These are phyloP conservation scores for Holothuria leucospilota DNA, from an alignment of 53 echinoderm and acorn worm genomes.

Conservation along the genomic window DNA sequence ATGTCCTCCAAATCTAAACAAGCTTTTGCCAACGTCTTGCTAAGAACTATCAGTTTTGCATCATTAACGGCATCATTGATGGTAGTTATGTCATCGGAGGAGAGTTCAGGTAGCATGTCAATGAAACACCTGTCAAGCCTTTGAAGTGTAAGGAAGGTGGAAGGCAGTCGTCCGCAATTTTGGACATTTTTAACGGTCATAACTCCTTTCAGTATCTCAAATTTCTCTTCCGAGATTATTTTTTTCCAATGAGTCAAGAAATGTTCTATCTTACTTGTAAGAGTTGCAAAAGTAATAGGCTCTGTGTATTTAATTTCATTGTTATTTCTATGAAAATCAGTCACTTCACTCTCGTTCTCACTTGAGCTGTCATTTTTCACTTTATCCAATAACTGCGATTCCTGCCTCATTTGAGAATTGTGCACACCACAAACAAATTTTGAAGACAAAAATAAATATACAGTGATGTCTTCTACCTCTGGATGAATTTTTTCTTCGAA, in stretches of 20 bases:
- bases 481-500: not conserved
- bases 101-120: not conserved
- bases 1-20: not conserved
- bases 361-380: not conserved
- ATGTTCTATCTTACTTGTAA: not conserved
- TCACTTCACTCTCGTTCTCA: not conserved
- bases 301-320: conserved; percentile 1
- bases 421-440: conserved; percentile 26
- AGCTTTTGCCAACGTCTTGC: not conserved
- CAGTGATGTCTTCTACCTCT: not conserved
- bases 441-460: conserved; percentile 2
- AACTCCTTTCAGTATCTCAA: conserved; percentile 4
- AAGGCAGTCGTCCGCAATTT: conserved; percentile 4
- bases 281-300: not conserved
- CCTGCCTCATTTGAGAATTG: not conserved
- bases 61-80: conserved; percentile 2
- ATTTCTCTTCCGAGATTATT: not conserved
- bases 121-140: conserved; percentile 24
- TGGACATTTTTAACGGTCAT: not conserved
- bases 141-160: not conserved
- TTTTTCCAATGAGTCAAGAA: conserved; percentile 3
- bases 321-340: not conserved
- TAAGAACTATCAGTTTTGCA: conserved; percentile 12
- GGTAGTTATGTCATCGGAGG: conserved; percentile 8
- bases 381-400: not conserved